These are phyloP conservation scores for Pyrocephalus nanus DNA, from an alignment of 2,797 vertebrate genomes.

Conservation along the genomic window DNA sequence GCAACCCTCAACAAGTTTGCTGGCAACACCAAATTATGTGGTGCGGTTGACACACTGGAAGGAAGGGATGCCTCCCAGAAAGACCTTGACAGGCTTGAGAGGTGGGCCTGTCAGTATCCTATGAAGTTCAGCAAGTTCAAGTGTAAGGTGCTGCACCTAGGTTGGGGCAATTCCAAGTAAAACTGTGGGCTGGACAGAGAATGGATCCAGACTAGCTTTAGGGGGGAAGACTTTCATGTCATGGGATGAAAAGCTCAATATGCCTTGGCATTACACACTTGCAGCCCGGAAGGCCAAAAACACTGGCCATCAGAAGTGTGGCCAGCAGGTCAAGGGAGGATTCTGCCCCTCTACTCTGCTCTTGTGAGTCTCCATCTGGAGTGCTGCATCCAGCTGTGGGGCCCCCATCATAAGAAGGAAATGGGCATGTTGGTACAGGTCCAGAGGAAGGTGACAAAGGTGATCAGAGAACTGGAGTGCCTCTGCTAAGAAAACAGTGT, in stretches of 20 bases:
- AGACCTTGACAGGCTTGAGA: neutral
- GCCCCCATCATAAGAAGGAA: neutral
- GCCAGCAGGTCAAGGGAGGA: accelerated
- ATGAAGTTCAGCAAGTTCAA: neutral
- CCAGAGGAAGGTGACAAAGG: neutral
- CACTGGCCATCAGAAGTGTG: neutral
- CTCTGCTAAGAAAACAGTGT: neutral
- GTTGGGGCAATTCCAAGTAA: neutral
- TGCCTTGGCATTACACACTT: neutral
- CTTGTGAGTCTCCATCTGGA: neutral
- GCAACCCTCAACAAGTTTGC: accelerated
- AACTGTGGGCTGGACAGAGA: neutral
- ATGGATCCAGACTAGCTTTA: neutral
- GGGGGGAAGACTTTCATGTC: neutral
- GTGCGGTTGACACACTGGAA: accelerated
- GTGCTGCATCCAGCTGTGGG: neutral
- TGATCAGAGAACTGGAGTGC: neutral
- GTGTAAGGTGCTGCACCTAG: neutral
- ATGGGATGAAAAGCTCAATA: neutral
- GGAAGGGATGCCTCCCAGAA: neutral
- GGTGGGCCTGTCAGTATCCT: neutral
- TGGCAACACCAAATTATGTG: neutral
- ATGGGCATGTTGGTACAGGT: neutral
- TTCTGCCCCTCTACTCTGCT: neutral
- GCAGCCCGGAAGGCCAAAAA: neutral